Base-by-base conservation (phyloP, 1,140 invertebrate genomes). In the Listronotus bonariensis region DNA sequence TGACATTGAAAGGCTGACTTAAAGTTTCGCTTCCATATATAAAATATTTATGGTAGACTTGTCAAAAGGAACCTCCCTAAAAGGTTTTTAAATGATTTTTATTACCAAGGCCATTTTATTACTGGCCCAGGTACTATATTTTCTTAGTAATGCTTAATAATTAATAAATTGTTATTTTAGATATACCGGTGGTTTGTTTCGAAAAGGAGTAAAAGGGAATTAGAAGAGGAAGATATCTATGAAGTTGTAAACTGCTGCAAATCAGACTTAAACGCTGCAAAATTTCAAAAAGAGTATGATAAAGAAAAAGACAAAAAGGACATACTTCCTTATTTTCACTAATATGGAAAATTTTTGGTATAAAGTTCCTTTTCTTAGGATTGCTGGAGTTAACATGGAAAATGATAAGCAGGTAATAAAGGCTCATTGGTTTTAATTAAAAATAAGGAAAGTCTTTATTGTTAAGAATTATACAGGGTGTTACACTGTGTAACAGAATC, bases 201-300 rank as follows among this genome's bases (percentile, higher is more conserved):
- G 49, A 14, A 69, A 70, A 56, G 70, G 62, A 12, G 65, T 64
- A 8, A 68, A 51, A 59, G 59, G 14, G 74, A 72, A 26, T 52
- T 75, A 15, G 54, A 70, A 54, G 74, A 75, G 46, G 64, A 68
- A 31, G 74, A 75, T 46, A 51, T 75, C 26, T 75, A 74, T 43
- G 60, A 72, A 49, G 68, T 74, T 10, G 56, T 69, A 3, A 64
- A 65, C 26, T n/a, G 41, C 4, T 74, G 68, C 17, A 51, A 65
- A 46, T 72, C 74, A 3, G 57, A 64, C 42, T 51, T 36, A 51
- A 57, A 64, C n/a, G 67, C 66, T 3, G 63, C 74, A 18, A 14
- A 45, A 40, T 58, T 74, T 20, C 70, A 74, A 66, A n/a, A 70
- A 45, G 49, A 59, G 18, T 73, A 67, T 68, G 42, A 56, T 17